Conservation (phyloP, 2,113 vertebrate species). For the Crotalus tigris region DNA sequence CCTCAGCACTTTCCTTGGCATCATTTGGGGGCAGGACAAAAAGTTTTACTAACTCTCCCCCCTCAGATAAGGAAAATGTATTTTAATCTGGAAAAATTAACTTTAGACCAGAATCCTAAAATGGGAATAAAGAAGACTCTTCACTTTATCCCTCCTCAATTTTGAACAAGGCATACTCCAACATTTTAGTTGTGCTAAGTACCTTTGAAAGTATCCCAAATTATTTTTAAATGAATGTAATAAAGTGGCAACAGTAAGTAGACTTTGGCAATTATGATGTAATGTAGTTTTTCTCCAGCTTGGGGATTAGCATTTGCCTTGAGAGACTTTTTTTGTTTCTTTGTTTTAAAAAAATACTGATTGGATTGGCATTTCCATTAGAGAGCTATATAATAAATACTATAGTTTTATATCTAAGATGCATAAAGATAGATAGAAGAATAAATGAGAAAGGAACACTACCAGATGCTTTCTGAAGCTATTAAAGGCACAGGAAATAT, state of each 20-base stretch:
- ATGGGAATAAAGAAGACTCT: background rate
- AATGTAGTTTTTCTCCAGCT: background rate
- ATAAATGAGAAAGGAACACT: background rate
- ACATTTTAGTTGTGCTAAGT: background rate
- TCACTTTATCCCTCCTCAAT: background rate
- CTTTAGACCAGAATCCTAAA: background rate
- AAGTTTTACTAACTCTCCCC: background rate
- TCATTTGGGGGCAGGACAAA: background rate
- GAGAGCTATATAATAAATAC: conserved; percentile 6
- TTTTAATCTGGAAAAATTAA: background rate
- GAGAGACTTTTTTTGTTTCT: background rate
- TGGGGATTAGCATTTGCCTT: background rate
- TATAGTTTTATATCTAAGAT: conserved; percentile 15
- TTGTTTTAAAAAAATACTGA: background rate
- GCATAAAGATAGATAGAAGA: background rate
- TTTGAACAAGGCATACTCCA: background rate
- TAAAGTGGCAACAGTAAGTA: background rate
- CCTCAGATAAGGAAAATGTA: background rate
- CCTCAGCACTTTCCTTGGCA: background rate
- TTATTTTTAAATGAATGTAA: background rate
- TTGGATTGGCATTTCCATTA: background rate
- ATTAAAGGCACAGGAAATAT: background rate
- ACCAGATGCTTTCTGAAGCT: background rate
- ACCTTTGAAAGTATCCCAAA: background rate
- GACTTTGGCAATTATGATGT: background rate